Percentiles rank a stretch among this genome's conserved stretches.
These are phyloP conservation scores for Cosmia pyralina DNA, from an alignment of 2,888 invertebrate genomes.

Conservation along the genomic window DNA sequence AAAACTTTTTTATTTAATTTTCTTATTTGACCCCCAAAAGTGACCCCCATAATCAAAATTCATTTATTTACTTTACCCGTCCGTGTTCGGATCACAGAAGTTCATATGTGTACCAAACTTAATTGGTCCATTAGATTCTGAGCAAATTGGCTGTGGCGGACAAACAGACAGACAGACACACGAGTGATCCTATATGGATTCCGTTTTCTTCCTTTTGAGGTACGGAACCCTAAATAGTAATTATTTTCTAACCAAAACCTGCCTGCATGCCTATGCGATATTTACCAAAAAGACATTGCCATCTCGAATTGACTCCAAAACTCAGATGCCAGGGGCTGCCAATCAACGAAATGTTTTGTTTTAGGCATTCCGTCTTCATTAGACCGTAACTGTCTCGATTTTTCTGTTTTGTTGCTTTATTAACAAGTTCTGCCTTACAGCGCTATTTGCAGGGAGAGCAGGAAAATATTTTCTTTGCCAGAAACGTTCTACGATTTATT, in stretches of 20 bases:
- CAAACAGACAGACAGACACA: no score
- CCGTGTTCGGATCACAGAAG: no score
- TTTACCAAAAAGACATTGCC: constrained; percentile 14
- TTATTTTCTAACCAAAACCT: background rate
- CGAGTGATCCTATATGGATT: no score
- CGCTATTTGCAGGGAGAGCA: constrained; percentile 11
- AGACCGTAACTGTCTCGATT: constrained; percentile 47
- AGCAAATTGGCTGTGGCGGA: no score
- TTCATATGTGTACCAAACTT: no score
- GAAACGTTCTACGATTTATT: constrained; percentile 2
- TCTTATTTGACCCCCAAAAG: no score
- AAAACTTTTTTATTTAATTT: no score
- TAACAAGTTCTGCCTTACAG: constrained; percentile 42
- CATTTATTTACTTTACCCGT: no score
- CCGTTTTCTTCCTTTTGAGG: no score
- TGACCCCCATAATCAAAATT: no score
- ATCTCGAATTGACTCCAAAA: constrained; percentile 35
- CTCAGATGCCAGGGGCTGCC: constrained; percentile 22
- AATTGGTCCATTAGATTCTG: no score
- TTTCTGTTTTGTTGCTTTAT: constrained; percentile 51
- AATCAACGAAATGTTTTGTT: constrained; percentile 49
- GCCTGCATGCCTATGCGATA: background rate
- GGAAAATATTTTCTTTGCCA: constrained; percentile 14
- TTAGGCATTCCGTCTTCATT: constrained; percentile 53
- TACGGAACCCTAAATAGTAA: background rate